These are phyloP conservation scores for Leptoteleia sp. DNA, from an alignment of 1,140 invertebrate genomes.

Conservation along the genomic window DNA sequence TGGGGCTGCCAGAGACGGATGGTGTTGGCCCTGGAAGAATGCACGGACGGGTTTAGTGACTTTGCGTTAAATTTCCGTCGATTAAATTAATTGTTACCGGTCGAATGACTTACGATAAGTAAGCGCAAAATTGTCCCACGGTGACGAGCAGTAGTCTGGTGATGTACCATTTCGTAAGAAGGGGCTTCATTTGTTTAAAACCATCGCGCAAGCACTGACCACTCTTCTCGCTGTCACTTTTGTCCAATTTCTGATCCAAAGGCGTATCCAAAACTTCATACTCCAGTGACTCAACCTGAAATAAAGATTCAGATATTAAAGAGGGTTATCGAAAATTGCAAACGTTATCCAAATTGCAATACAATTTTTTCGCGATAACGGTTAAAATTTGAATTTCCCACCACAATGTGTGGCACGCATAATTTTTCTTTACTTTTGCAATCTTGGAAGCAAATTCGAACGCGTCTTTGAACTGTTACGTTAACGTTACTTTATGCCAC, in stretches of 20 bases:
- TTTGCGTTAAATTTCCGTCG: too few relatives aligned
- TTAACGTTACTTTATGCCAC: neutral
- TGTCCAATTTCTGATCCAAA: neutral
- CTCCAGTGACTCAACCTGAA: constrained; percentile 71
- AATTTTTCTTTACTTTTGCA: neutral
- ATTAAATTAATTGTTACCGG: too few relatives aligned
- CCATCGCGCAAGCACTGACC: constrained; percentile 66
- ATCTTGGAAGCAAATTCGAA: neutral
- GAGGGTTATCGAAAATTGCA: constrained; percentile 1
- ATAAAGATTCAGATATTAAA: too few relatives aligned
- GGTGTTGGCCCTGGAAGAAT: too few relatives aligned
- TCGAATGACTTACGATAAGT: constrained; percentile 82
- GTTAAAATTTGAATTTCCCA: neutral
- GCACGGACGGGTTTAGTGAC: too few relatives aligned
- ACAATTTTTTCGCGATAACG: neutral
- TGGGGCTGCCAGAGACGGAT: too few relatives aligned
- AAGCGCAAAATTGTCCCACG: constrained; percentile 75
- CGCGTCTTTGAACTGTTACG: neutral
- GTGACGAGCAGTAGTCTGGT: constrained; percentile 78
- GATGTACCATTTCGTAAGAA: constrained; percentile 77
- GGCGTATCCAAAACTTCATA: constrained; percentile 70
- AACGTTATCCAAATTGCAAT: neutral
- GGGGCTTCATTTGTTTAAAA: constrained; percentile 77
- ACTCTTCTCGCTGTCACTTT: constrained; percentile 2
- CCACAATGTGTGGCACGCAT: neutral